Base-by-base conservation (phyloP, 2,888 invertebrate genomes). In the Endotricha flammealis region DNA sequence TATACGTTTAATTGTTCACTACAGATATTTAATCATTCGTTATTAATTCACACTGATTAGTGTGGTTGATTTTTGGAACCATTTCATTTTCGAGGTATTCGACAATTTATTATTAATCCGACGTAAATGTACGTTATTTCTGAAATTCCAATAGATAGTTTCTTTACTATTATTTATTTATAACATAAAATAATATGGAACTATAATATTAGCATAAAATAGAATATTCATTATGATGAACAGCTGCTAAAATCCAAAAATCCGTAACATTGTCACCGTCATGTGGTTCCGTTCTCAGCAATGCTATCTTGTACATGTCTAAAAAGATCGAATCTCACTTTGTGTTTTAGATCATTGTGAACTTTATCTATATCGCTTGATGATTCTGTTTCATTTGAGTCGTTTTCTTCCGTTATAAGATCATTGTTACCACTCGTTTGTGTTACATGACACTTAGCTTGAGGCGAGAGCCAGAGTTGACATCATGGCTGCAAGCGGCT, bases 241-340 rank as follows among this genome's bases (percentile, higher is more conserved):
- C 43, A 48, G 47, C 46, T 48, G 46, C 43, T 41, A 48, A 42
- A 48, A 49, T 52, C 43, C 32, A 38, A 45, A 42, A 41, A 41
- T 41, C 46, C 28, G 32, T 44, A 40, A 47, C 41, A 43, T 32
- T 48, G 47, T 50, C 50, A 38, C 22, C 37, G 39, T 44, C 52
- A 53, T 44, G 45, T 50, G 48, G 38, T 44, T 39, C 44, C 47
- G 42, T 47, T 47, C 50, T 33, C 46, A 45, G 37, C 46, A 45
- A 36, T 46, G 38, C 39, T 34, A 40, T 37, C 22, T 23, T 38
- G 27, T 3, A 17, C 14, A 11, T 23, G 2, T 2, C 25, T 33
- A 10, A 11, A 36, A 36, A 23, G 25, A 31, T 36, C 36, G 11
- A 35, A 35, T 35, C 7, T 28, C 24, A 35, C 24, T 20, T 8